Percentiles rank a stretch among this genome's conserved stretches.
Conservation (phyloP, 2,113 vertebrate genomes). For the Cricetomys ansorgei region DNA sequence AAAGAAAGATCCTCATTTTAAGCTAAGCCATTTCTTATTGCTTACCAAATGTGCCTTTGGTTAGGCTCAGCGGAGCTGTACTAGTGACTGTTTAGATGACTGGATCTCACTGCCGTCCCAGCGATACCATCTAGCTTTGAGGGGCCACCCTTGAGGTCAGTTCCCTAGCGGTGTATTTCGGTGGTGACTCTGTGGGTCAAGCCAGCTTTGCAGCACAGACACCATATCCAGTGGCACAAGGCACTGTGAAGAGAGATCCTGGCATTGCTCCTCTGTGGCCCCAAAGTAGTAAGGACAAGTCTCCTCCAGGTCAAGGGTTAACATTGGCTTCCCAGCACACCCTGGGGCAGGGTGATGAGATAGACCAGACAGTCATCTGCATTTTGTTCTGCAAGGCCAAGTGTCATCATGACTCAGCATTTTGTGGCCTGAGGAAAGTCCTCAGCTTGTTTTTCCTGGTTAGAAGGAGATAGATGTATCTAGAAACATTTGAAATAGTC, state of each 20-base stretch:
- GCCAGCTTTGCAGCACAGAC: neutral
- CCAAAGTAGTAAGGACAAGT: neutral
- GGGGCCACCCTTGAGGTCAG: neutral
- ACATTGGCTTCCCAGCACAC: neutral
- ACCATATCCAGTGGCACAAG: neutral
- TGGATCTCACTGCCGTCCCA: slow-evolving; percentile 66
- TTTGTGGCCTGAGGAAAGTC: slow-evolving; percentile 11
- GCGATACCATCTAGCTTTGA: slow-evolving; percentile 10
- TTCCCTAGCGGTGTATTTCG: slow-evolving; percentile 9
- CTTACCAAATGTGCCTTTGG: slow-evolving; percentile 87
- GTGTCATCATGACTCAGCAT: neutral
- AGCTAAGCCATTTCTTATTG: slow-evolving; percentile 81
- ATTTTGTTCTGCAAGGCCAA: neutral
- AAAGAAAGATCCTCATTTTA: slow-evolving; percentile 70
- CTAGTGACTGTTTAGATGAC: slow-evolving; percentile 33
- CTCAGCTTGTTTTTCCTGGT: slow-evolving; percentile 23
- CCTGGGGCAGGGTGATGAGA: neutral
- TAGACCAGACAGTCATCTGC: neutral
- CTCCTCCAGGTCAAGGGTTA: neutral
- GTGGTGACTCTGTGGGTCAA: neutral
- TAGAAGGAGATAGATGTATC: slow-evolving; percentile 23
- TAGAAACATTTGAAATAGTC: slow-evolving; percentile 44
- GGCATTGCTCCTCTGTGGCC: neutral
- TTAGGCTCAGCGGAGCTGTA: slow-evolving; percentile 45
- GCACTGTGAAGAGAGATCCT: neutral